Evolutionary conservation across 2,113 vertebrate genomes (phyloP).

Genomic region (Chlorodrepanis virens): DNA sequence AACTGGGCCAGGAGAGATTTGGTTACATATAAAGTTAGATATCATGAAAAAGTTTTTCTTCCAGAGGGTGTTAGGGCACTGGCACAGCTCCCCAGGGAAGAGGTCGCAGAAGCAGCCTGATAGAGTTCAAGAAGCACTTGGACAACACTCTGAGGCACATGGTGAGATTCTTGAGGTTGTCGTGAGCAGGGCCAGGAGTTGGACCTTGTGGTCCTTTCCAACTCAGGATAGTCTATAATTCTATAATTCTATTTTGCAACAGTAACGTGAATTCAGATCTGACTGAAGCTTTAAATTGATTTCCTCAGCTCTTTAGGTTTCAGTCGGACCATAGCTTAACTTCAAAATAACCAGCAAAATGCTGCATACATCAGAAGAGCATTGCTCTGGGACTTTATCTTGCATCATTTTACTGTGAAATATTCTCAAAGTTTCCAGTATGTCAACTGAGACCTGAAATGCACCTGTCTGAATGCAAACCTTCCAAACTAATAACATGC

Average conservation of each 20-base stretch:
- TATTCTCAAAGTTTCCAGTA: not conserved
- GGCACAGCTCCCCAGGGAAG: not conserved
- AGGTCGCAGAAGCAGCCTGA: not conserved
- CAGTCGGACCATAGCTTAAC: not conserved
- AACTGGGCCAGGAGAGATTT: not conserved
- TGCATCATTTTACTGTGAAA: not conserved
- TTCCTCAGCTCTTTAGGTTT: not conserved
- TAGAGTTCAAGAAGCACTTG: not conserved
- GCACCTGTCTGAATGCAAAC: not conserved
- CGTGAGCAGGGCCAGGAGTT: not conserved
- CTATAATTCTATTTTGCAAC: not conserved
- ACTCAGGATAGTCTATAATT: not conserved
- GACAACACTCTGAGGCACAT: not conserved
- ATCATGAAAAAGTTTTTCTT: not conserved
- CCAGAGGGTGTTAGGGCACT: not conserved
- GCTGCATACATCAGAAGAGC: not conserved
- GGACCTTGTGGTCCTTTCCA: not conserved
- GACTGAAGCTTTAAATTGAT: not conserved
- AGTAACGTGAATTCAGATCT: not conserved
- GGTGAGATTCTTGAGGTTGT: not conserved
- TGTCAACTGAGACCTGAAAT: not conserved
- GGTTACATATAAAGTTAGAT: not conserved
- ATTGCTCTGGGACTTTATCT: not conserved
- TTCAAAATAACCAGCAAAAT: constrained; percentile 4
- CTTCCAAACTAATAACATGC: not conserved